These are phyloP conservation scores for Pseudopleuronectes americanus DNA, from an alignment of 2,797 vertebrate genomes.

Conservation along the genomic window DNA sequence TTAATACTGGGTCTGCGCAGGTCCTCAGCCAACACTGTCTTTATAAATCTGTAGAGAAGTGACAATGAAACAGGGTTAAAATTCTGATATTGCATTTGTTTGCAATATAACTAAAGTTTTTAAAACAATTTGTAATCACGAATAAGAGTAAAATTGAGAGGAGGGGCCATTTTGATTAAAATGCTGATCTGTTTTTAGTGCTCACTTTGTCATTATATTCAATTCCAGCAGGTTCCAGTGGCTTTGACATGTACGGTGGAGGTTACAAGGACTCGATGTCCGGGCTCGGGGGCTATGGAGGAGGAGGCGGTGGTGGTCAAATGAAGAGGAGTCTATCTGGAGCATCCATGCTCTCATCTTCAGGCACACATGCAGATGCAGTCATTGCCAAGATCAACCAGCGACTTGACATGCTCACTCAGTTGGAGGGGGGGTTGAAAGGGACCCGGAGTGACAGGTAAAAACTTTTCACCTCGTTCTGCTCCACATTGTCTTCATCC, in stretches of 20 bases:
- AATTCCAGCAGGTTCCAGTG: constrained; percentile 82
- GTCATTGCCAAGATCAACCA: constrained; percentile 93
- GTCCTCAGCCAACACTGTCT: too few relatives aligned
- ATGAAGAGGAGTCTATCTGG: constrained; percentile 83
- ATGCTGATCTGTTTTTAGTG: too few relatives aligned
- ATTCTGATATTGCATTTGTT: too few relatives aligned
- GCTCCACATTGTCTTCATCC: constrained; percentile 1
- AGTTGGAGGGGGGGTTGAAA: constrained; percentile 88
- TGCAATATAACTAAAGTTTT: too few relatives aligned
- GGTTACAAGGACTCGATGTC: constrained; percentile 89
- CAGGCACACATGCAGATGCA: constrained; percentile 85
- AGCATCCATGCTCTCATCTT: constrained; percentile 77
- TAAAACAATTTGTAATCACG: too few relatives aligned
- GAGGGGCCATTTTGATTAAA: too few relatives aligned
- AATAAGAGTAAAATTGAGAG: too few relatives aligned
- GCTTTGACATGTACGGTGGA: constrained; percentile 85
- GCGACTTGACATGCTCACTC: constrained; percentile 90
- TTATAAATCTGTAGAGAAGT: too few relatives aligned
- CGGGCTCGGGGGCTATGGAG: constrained; percentile 83
- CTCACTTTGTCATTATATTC: not conserved
- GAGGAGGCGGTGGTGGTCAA: constrained; percentile 73
- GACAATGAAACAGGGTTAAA: too few relatives aligned
- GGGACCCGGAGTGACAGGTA: constrained; percentile 82
- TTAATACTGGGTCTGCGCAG: too few relatives aligned
- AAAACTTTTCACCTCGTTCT: constrained; percentile 11